Conservation (phyloP, 2,113 vertebrate genomes). For the Sus scrofa region T2T-Sscrofa CM000825.6:42506001-42506500, state of each 20-base stretch:
- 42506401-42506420: no score
- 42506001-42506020: not conserved
- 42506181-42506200: not conserved
- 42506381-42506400: no score
- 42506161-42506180: not conserved
- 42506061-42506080: constrained; percentile 42
- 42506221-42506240: not conserved
- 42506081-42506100: not conserved
- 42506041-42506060: constrained; percentile 50
- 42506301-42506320: no score
- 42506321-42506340: no score
- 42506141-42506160: not conserved
- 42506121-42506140: not conserved
- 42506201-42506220: constrained; percentile 15
- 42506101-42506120: not conserved
- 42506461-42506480: no score
- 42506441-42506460: no score
- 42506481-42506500: no score
- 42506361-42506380: no score
- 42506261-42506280: no score
- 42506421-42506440: no score
- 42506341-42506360: no score
- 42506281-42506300: no score
- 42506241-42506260: not conserved
- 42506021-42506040: not conserved